Evolutionary conservation across 2,888 invertebrate genomes (phyloP), one percentile per base, ranked within the genome.

Genomic region (Polymixis flavicincta): DNA sequence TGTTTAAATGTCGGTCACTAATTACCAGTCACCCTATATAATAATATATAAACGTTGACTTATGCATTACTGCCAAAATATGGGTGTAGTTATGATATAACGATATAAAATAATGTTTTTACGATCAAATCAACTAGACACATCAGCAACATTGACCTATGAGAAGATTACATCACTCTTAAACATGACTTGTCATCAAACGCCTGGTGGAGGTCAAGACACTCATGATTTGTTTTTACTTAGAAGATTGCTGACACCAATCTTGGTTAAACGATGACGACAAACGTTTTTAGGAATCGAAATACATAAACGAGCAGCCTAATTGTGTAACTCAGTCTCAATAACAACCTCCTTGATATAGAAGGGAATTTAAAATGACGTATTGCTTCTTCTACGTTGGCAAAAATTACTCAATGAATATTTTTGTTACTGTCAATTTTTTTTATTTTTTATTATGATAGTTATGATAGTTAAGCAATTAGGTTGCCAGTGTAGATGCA

Each of bases 101-200:
- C 2, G 19, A 45, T 32, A 45, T 2, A 32, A 45, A 57, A 19
- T 50, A 37, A 57, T 59, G 9, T 42, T 64, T 80, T 50, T n/a
- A 66, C 32, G 19, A 65, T 59, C 28, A 32, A 64, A 59, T 64
- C 64, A 45, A 54, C 48, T 17, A 63, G 1, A 67, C 17, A 25
- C 45, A 68, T 64, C 76, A 61, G 52, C 19, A 70, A 67, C 85
- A 84, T 82, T 84, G 85, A 84, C 81, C 82, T 82, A 81, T 82
- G 13, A 25, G 68, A 7, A 1, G 22, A 78, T 80, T 80, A 78
- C 83, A 61, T 83, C 83, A 83, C 50, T 67, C 0, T 14, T 45
- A 11, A 52, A 61, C 60, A 78, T 60, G 65, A 64, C 50, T 55
- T 81, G 80, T 74, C 84, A 80, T 70, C 80, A 70, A 69, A 50